Conservation (phyloP, 2,888 invertebrate species). For the Microctonus aethiopoides region DNA sequence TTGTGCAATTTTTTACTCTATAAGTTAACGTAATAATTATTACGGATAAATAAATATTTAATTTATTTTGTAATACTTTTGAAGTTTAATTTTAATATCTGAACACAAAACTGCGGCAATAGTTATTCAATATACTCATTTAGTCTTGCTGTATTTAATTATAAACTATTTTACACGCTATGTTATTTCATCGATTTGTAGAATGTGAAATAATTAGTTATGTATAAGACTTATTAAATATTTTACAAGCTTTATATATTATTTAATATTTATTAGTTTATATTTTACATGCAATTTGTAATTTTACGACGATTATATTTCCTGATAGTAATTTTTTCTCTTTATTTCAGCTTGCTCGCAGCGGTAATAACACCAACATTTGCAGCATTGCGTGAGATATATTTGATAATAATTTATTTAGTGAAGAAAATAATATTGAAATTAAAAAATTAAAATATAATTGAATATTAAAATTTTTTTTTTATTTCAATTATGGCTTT, state of each 20-base stretch:
- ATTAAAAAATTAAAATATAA: neutral
- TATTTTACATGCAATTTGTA: no score
- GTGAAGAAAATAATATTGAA: neutral
- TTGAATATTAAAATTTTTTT: neutral
- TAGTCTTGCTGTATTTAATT: neutral
- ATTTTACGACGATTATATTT: conserved; percentile 3
- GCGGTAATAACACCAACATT: conserved; percentile 8
- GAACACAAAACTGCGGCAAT: no score
- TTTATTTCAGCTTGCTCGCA: conserved; percentile 16
- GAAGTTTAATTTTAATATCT: neutral
- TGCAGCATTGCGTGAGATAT: conserved; percentile 26
- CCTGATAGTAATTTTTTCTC: conserved; percentile 11
- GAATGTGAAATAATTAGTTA: neutral
- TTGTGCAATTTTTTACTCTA: no score
- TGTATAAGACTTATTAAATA: neutral
- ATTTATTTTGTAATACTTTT: neutral
- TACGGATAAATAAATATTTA: neutral
- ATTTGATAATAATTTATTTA: neutral
- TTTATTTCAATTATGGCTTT: neutral
- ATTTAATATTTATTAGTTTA: neutral
- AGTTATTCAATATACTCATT: neutral
- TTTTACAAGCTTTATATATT: neutral
- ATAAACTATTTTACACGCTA: neutral
- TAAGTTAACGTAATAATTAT: no score
- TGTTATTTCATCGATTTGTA: neutral